A percentile compares a stretch with the other conserved stretches of the same genome.
Evolutionary conservation across 2,888 invertebrate species (phyloP).

Genomic region (Pseudococcus longispinus): DNA sequence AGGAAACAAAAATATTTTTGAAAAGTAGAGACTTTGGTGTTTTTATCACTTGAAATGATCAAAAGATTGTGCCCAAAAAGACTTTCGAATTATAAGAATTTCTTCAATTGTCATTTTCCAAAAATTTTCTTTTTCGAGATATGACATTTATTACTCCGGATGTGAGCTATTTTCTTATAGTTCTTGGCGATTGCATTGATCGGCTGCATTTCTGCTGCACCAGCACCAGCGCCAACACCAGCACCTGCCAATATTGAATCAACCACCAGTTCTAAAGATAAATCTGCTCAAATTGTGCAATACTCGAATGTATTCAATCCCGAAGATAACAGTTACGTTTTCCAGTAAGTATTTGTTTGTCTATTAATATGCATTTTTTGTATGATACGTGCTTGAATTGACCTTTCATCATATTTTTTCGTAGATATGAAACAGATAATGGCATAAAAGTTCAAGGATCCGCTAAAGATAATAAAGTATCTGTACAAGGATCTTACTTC

Average conservation of each 20-base stretch:
- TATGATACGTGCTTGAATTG: neutral
- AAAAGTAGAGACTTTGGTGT: no score
- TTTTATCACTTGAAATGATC: no score
- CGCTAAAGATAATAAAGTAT: neutral
- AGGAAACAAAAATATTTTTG: no score
- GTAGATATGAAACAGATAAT: neutral
- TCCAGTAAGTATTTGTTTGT: neutral
- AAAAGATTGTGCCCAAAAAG: no score
- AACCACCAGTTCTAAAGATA: neutral
- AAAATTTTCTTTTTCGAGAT: no score
- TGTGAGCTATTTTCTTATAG: neutral
- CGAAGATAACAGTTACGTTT: neutral
- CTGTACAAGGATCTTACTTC: neutral
- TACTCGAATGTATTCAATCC: neutral
- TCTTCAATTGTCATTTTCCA: no score
- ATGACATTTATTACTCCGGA: no score
- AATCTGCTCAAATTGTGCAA: neutral
- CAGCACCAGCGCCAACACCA: no score
- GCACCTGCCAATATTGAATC: neutral
- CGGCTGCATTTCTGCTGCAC: neutral
- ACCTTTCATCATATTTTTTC: neutral
- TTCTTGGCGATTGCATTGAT: neutral
- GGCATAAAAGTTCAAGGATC: neutral
- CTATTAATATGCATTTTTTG: neutral
- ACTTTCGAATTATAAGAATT: no score